phyloP scores from a whole-genome alignment of 2,113 vertebrate species.

The Prionailurus viverrinus region DNA sequence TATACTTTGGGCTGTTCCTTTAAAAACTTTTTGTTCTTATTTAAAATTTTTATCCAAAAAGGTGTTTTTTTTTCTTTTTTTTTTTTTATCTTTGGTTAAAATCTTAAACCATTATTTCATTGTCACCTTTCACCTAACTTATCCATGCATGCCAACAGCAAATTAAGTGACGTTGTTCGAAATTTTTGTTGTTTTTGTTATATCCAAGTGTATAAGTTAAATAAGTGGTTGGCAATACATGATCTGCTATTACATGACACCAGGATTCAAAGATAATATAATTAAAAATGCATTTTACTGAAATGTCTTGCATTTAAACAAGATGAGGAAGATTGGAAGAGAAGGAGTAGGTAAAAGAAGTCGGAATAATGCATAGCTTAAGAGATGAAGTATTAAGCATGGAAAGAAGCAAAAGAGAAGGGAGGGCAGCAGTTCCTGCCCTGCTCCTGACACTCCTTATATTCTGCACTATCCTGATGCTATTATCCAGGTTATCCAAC shows the following conservation, averaged over 20 bases:
- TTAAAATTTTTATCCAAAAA: background rate
- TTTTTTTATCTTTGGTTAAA: background rate
- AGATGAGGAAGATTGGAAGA: background rate
- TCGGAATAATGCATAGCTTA: background rate
- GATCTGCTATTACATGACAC: background rate
- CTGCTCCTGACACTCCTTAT: background rate
- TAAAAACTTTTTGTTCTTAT: background rate
- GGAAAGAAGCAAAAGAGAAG: background rate
- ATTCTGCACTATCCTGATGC: fast-evolving
- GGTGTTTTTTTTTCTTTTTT: background rate
- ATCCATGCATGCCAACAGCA: background rate
- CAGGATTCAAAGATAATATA: background rate
- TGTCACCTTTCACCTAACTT: background rate
- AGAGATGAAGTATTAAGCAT: background rate
- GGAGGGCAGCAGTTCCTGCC: background rate
- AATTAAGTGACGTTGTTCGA: background rate
- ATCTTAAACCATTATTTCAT: background rate
- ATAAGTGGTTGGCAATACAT: background rate
- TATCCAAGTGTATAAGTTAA: background rate
- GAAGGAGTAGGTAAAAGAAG: background rate
- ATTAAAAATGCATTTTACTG: background rate
- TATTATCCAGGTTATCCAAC: background rate
- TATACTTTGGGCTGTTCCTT: background rate
- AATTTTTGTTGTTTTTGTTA: background rate
- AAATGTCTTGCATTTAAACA: background rate